Evolutionary conservation across 64 coral and sea anemone genomes (phyloP), one percentile per base, ranked within the genome.

Genomic region (Montipora foliosa): DNA sequence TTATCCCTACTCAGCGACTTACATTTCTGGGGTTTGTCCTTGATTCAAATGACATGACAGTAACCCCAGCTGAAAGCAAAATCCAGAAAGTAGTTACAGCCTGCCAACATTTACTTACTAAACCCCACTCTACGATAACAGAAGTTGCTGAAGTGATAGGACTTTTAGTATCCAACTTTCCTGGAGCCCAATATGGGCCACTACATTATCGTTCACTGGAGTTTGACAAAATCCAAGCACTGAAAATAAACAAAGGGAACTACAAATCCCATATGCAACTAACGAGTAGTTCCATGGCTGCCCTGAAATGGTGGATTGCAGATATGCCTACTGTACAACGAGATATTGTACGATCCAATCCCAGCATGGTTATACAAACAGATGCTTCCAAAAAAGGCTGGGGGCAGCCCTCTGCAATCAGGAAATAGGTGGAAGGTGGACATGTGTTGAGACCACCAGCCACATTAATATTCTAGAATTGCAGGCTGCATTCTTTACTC

Each of bases 191-290:
- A 69, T 81, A 79, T 91, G 89, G 89, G 20, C 76, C 88, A 15
- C 53, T 90, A 8, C 16, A 79, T 47, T 66, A 59, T 66, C 59
- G 61, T 50, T 37, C 77, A 37, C 55, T 91, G 45, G 92, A 93
- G 79, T 67, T 48, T 79, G 59, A 95, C 44, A 91, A 87, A 71
- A 79, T 51, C 11, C 19, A 66, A 70, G 93, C 88, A 16, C 75
- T 91, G 20, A 95, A 91, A 83, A 21, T 22, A 13, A 95, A 87
- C 0, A 85, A 76, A 79, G 75, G 82, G 76, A 73, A 95, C 61
- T 95, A 80, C 78, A 80, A 95, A 76, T 58, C 79, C 84, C 20
- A 87, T 81, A 82, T 95, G 87, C 50, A 73, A 71, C 87, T 89
- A 17, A 78, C 72, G 47, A 25, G 71, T 82, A 55, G 52, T 55